Conservation (phyloP, 1,140 invertebrate genomes). For the Piezodorus guildinii region DNA sequence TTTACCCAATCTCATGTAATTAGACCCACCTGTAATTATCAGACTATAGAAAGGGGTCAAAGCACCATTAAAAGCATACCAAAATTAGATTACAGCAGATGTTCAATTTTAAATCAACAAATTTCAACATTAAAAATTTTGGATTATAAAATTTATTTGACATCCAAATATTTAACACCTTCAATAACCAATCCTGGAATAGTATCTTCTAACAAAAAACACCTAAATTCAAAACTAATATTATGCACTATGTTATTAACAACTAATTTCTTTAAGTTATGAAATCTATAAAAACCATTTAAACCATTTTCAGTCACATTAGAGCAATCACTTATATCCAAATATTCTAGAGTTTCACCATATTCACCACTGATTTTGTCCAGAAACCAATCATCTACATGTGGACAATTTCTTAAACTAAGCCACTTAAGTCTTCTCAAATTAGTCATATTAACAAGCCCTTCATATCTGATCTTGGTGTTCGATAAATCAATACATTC, state of each 20-base stretch:
- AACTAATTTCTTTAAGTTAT: constrained; percentile 42
- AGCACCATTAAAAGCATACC: no score
- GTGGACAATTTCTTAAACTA: constrained; percentile 46
- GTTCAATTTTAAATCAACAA: no score
- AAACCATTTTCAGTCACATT: constrained; percentile 52
- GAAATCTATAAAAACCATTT: constrained; percentile 47
- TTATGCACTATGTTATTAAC: constrained; percentile 38
- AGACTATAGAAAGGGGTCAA: no score
- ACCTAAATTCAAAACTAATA: constrained; percentile 42
- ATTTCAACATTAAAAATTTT: no score
- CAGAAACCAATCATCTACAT: constrained; percentile 66
- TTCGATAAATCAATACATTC: constrained; percentile 55
- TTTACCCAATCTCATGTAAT: no score
- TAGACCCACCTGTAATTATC: no score
- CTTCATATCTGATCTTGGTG: constrained; percentile 53
- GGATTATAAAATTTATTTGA: background rate
- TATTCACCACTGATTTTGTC: constrained; percentile 49
- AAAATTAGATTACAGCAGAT: no score
- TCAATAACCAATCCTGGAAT: constrained; percentile 34
- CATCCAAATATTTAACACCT: constrained; percentile 25
- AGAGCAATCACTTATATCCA: constrained; percentile 60
- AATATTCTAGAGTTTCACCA: constrained; percentile 46
- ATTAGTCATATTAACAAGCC: constrained; percentile 50
- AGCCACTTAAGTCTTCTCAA: constrained; percentile 50
- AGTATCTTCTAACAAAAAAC: constrained; percentile 44